Evolutionary conservation across 1,140 invertebrate species (phyloP).

Genomic region (Halesus radiatus): DNA sequence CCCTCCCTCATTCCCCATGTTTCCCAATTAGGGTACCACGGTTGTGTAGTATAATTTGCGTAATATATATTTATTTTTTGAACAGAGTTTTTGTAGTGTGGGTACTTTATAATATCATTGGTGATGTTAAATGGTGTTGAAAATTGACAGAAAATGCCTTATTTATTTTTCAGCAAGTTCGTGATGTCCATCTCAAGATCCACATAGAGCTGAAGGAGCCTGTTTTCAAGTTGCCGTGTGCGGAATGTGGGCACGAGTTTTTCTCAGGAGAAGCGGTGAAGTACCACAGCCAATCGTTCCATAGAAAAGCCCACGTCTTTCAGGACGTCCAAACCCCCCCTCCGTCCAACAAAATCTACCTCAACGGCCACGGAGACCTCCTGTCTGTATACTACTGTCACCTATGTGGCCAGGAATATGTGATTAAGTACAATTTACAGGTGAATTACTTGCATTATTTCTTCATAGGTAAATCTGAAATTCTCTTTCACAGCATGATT

Average conservation of each 20-base stretch:
- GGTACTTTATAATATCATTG: no score
- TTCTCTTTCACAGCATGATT: no score
- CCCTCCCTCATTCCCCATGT: no score
- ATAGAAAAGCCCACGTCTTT: conserved; percentile 71
- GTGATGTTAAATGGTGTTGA: no score
- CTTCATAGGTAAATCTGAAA: no score
- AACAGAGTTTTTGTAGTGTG: no score
- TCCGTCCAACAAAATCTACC: conserved; percentile 73
- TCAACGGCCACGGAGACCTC: conserved; percentile 72
- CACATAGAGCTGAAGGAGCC: conserved; percentile 63
- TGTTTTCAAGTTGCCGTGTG: conserved; percentile 69
- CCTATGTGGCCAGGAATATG: conserved; percentile 78
- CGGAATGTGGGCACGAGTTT: conserved; percentile 73
- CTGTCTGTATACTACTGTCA: conserved; percentile 77
- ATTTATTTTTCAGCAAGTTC: conserved; percentile 69
- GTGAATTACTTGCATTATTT: conserved; percentile 60
- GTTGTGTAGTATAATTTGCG: no score
- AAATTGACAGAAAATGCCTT: not conserved
- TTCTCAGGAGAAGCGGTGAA: conserved; percentile 73
- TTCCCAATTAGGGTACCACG: no score
- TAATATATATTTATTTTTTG: no score
- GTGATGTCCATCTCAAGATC: conserved; percentile 72
- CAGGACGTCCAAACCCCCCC: conserved; percentile 71
- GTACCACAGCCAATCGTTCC: conserved; percentile 76
- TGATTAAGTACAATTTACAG: conserved; percentile 78